phyloP scores from a whole-genome alignment of 1,140 invertebrate species.

The Leptonema lineaticorne region DNA sequence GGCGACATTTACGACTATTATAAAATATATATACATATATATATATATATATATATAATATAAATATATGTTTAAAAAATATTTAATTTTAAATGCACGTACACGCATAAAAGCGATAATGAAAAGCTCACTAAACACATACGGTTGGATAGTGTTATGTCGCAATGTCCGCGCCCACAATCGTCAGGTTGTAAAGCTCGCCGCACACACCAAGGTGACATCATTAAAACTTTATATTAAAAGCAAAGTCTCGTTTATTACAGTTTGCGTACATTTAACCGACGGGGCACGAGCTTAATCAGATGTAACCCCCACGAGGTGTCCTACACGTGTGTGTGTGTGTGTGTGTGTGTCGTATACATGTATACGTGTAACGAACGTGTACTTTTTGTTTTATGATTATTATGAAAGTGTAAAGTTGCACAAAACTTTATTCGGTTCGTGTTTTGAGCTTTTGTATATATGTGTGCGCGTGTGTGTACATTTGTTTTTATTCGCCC shows the following conservation, averaged over 20 bases:
- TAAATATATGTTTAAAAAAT: no score
- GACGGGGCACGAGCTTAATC: slow-evolving; percentile 38
- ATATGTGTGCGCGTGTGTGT: not conserved
- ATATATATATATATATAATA: no score
- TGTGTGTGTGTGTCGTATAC: not conserved
- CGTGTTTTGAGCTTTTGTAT: slow-evolving; percentile 18
- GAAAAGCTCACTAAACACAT: not conserved
- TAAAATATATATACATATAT: no score
- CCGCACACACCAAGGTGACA: slow-evolving; percentile 17
- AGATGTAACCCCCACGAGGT: slow-evolving; percentile 31
- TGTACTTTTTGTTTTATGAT: slow-evolving; percentile 41
- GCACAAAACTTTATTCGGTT: no score
- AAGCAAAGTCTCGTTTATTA: slow-evolving; percentile 42
- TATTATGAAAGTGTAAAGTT: slow-evolving; percentile 37
- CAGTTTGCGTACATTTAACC: slow-evolving; percentile 38
- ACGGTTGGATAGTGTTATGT: slow-evolving; percentile 9
- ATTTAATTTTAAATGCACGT: no score
- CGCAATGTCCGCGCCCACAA: not conserved
- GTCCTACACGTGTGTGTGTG: not conserved
- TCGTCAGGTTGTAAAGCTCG: not conserved
- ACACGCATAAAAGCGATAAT: no score
- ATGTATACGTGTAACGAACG: slow-evolving; percentile 33
- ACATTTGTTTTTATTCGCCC: no score
- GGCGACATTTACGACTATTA: no score
- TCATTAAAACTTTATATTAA: slow-evolving; percentile 43